Conservation (phyloP, 30 jellyfish, hydroid and myxozoan genomes). For the Turritopsis dohrnii region DNA sequence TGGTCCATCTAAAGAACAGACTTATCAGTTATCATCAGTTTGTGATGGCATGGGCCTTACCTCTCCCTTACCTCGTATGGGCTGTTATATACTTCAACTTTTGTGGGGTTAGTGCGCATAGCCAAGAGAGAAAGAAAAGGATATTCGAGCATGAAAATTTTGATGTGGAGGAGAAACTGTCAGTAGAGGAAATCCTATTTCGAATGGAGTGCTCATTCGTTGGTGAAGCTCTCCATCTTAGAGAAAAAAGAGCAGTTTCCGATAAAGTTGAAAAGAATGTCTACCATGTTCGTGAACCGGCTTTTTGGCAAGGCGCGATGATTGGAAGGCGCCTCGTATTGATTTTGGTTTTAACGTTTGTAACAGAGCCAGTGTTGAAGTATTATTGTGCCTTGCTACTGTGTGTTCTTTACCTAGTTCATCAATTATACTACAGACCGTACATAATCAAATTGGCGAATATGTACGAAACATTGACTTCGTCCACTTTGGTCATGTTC, state of each 20-base stretch:
- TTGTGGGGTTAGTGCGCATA: background rate
- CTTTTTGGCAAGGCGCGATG: slow-evolving; percentile 89
- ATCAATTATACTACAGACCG: slow-evolving; percentile 66
- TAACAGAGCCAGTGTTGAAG: slow-evolving; percentile 67
- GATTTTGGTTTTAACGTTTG: slow-evolving; percentile 57
- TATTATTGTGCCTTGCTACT: slow-evolving; percentile 56
- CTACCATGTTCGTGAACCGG: slow-evolving; percentile 47
- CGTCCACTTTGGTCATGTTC: slow-evolving; percentile 51
- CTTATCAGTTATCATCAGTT: slow-evolving; percentile 44
- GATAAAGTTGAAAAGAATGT: background rate
- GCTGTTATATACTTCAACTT: background rate
- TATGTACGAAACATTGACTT: slow-evolving; percentile 54
- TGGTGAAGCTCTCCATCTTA: slow-evolving; percentile 16
- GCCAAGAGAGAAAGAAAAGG: background rate
- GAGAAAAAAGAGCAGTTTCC: background rate
- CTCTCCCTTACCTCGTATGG: slow-evolving; percentile 46
- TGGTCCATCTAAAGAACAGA: slow-evolving; percentile 30
- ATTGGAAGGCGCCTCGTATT: slow-evolving; percentile 55
- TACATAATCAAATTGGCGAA: slow-evolving; percentile 47
- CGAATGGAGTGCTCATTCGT: slow-evolving; percentile 65
- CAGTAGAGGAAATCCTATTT: slow-evolving; percentile 46
- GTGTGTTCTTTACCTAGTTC: slow-evolving; percentile 68
- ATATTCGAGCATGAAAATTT: slow-evolving; percentile 1
- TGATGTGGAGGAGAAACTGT: slow-evolving; percentile 24
- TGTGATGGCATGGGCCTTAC: slow-evolving; percentile 57